Evolutionary conservation across 2,113 vertebrate species (phyloP).

Genomic region (Spea multiplicata): DNA sequence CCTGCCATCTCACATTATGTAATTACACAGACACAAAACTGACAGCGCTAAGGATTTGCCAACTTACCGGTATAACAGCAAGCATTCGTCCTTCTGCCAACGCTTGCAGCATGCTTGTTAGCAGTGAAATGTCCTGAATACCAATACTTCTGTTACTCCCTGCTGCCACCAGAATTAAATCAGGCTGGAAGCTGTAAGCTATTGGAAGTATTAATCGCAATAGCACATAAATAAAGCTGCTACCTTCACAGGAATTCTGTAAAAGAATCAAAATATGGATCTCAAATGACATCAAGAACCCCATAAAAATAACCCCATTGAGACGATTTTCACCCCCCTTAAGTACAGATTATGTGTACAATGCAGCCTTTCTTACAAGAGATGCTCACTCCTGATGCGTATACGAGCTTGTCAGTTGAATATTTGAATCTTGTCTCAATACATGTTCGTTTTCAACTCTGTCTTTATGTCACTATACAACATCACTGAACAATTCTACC

Average conservation of each 20-base stretch:
- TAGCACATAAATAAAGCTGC: conserved; percentile 68
- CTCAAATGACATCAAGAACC: too few relatives aligned
- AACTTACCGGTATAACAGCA: conserved; percentile 75
- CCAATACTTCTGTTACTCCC: conserved; percentile 59
- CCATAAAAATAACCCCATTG: too few relatives aligned
- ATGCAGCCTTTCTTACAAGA: too few relatives aligned
- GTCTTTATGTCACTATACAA: too few relatives aligned
- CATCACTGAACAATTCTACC: too few relatives aligned
- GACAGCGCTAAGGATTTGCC: not conserved
- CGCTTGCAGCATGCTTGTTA: conserved; percentile 72
- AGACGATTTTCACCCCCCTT: too few relatives aligned
- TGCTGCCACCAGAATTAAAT: conserved; percentile 71
- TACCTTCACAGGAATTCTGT: conserved; percentile 60
- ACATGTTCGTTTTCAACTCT: too few relatives aligned
- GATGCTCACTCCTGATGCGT: too few relatives aligned
- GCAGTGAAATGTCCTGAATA: conserved; percentile 67
- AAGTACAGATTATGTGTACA: too few relatives aligned
- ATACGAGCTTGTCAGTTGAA: too few relatives aligned
- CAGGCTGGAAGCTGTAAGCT: conserved; percentile 79
- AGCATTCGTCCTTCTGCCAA: conserved; percentile 75
- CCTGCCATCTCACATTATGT: not conserved
- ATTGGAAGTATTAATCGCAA: conserved; percentile 81
- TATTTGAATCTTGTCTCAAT: too few relatives aligned
- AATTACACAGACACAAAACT: not conserved
- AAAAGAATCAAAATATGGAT: not conserved